Evolutionary conservation across 2,797 vertebrate genomes (phyloP), one percentile per base, ranked within the genome.

Genomic region (Lepus oiostolus): DNA sequence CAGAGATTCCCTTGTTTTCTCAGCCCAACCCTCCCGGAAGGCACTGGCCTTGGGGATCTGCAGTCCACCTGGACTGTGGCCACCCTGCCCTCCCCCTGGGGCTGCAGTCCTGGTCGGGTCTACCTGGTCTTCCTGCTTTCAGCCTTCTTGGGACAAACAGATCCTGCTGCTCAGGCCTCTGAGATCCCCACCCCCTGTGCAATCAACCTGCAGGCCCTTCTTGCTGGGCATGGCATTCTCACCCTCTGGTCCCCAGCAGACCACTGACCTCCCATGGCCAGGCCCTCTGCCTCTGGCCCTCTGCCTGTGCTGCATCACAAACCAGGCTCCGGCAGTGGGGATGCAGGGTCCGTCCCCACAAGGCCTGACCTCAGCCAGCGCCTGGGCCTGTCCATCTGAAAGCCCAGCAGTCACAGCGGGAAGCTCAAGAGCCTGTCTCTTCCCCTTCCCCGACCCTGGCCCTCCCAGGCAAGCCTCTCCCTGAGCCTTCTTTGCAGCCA

Each of bases 261-360:
- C 22, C 52, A 9, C 76, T 24, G 32, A 67, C 12, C 1, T 54
- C 14, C 75, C 58, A 26, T 1, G 30, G 5, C 76, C 13, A 1
- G 75, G 17, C 58, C 71, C 8, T 24, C 72, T 38, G 52, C 81
- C 35, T 28, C 17, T 22, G 30, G 17, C 52, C 63, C 30, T 80
- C 54, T 35, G 42, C 50, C 72, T 50, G 2, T 4, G 0, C 32
- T 0, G 0, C n/a, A 24, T 50, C 92, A 32, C 32, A 16, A 12
- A 3, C 0, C 0, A 68, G 83, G 67, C 0, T 0, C 50, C 62
- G 32, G 26, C 65, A 60, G 14, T 1, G 5, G 24, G 26, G 13
- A 5, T 90, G 21, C 3, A 30, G 54, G 9, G 0, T 28, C 71
- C 0, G 2, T 52, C 60, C 82, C 75, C 0, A 2, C 2, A 9